Percentiles rank a stretch among this genome's conserved stretches.
Conservation (phyloP, 2,797 vertebrate genomes). For the Pitangus sulphuratus region DNA sequence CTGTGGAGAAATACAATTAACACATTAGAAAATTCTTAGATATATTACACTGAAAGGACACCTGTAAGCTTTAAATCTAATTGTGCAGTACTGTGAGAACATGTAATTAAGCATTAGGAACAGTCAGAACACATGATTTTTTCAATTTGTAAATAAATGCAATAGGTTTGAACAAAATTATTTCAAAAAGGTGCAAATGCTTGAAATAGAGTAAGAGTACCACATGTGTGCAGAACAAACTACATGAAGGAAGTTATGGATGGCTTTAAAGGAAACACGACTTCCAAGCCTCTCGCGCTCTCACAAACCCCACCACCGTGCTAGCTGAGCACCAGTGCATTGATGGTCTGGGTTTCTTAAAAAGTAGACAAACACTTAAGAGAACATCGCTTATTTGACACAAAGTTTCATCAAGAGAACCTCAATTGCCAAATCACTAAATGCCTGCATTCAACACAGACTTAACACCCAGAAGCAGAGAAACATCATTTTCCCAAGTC, state of each 20-base stretch:
- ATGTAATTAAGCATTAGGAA: neutral
- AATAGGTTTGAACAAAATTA: neutral
- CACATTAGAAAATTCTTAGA: neutral
- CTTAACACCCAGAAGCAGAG: neutral
- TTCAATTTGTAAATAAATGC: neutral
- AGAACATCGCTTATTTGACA: neutral
- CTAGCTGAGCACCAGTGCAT: rapidly evolving
- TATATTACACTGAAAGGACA: neutral
- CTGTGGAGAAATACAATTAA: neutral
- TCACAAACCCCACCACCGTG: rapidly evolving
- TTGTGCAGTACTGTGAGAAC: neutral
- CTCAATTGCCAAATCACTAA: neutral
- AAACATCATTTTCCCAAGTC: neutral
- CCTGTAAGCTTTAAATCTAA: neutral
- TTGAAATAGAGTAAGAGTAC: neutral
- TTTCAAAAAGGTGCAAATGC: neutral
- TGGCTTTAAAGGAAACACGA: neutral
- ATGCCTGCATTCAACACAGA: neutral
- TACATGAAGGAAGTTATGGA: neutral
- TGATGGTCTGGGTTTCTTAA: neutral
- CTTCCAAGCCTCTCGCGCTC: neutral
- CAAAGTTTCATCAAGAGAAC: neutral
- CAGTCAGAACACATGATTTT: neutral
- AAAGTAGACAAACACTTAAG: rapidly evolving
- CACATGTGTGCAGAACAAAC: neutral